Base-by-base conservation (phyloP, 2,888 invertebrate species). In the Drosophila emarginata region DNA sequence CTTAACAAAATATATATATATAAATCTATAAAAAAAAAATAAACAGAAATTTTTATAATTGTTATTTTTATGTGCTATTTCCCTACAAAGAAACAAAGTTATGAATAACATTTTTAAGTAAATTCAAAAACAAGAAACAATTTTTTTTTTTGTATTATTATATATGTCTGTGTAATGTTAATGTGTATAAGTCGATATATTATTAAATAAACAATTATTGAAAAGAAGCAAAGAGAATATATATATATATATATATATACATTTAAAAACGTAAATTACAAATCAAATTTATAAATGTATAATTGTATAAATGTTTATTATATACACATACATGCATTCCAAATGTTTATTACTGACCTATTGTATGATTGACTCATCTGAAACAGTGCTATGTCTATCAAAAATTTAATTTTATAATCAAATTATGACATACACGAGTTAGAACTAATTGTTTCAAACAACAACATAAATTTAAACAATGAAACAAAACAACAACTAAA, bases 1-100 rank as follows among this genome's bases (percentile, higher is more conserved):
- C 28, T 57, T 67, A 45, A 69, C 61, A 72, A 45, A 69, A 62
- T 11, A 64, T 61, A 58, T 60, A 62, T 64, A 79, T 64, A 79
- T 68, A 65, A 70, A 67, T 72, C 81, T 65, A 82, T 45, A 45
- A 45, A 86, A 15, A 59, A 59, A 59, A 66, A 51, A 62, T 62
- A 66, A 54, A 39, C 77, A 63, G 64, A 69, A 63, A 64, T 82
- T 87, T 81, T 77, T 87, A 88, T 80, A 86, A 88, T 72, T 83
- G 82, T 83, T 88, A 87, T 86, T 88, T 87, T 69, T 88, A 86
- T 83, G 87, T 88, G 71, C 80, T 80, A 72, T 76, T 80, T 68
- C 80, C 78, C 87, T 76, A 76, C 4, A 52, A 58, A 61, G 40
- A 64, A 64, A 61, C 39, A 61, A 59, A 63, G 66, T 60, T 72